A percentile compares a stretch with the other conserved stretches of the same genome.
phyloP scores from a whole-genome alignment of 2,113 vertebrate species.

The Narcine bancroftii region DNA sequence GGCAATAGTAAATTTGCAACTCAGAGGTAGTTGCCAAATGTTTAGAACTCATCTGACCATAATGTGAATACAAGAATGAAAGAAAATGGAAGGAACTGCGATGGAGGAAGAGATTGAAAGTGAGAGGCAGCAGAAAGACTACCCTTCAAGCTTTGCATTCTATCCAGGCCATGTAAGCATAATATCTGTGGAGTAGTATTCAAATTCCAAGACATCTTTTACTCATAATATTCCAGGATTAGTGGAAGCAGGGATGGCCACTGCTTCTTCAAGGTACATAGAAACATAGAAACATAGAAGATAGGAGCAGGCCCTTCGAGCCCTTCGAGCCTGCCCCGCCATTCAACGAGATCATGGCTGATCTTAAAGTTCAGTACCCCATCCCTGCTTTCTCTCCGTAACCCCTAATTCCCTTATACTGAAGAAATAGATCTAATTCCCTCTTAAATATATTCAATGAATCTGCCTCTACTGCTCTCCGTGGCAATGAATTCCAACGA shows the following conservation, averaged over 20 bases:
- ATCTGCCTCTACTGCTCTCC: too few species aligned
- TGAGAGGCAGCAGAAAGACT: background rate
- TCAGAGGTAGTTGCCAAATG: background rate
- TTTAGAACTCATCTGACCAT: background rate
- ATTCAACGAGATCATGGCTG: too few species aligned
- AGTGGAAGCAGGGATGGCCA: background rate
- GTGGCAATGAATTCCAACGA: too few species aligned
- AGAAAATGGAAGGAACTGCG: background rate
- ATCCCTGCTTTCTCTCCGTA: too few species aligned
- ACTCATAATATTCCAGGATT: background rate
- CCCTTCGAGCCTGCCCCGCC: too few species aligned
- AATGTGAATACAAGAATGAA: background rate
- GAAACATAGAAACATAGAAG: too few species aligned
- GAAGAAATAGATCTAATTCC: too few species aligned
- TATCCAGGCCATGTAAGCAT: background rate
- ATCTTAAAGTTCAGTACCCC: too few species aligned
- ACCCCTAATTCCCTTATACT: too few species aligned
- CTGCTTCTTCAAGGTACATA: background rate
- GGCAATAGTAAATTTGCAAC: background rate
- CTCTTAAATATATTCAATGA: too few species aligned
- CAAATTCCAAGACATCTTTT: background rate
- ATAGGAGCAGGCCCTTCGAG: too few species aligned
- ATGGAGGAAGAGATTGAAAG: background rate
- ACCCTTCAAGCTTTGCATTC: background rate
- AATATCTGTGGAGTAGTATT: background rate